A percentile compares a stretch with the other conserved stretches of the same genome.
Conservation (phyloP, 2,113 vertebrate genomes). For the Coptodon rendalli region DNA sequence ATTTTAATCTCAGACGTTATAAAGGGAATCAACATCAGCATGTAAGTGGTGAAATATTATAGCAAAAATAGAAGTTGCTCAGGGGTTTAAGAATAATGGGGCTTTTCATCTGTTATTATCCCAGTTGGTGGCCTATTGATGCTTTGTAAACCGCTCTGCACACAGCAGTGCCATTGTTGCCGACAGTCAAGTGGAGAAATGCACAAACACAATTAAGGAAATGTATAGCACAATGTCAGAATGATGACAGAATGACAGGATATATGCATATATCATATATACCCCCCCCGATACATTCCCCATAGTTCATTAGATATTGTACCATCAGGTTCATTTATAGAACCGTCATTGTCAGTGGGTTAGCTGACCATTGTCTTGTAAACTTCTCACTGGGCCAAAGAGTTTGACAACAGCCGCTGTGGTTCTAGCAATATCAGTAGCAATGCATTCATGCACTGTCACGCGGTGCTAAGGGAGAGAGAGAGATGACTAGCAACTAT, state of each 20-base stretch:
- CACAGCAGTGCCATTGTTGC: not conserved
- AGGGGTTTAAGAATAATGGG: constrained; percentile 7
- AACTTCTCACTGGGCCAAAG: not conserved
- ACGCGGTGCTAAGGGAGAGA: not conserved
- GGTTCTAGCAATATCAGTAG: not conserved
- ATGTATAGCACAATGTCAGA: not conserved
- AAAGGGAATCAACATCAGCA: constrained; percentile 5
- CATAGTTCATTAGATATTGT: not conserved
- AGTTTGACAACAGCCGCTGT: not conserved
- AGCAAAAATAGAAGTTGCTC: constrained; percentile 19
- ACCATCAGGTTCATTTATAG: not conserved
- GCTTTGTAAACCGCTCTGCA: constrained; percentile 26
- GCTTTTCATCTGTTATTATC: constrained; percentile 45
- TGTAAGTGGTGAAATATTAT: not conserved
- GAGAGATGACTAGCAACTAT: not conserved
- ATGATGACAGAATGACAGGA: not conserved
- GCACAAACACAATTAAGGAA: constrained; percentile 13
- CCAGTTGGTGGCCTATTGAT: constrained; percentile 41
- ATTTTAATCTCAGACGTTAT: not conserved
- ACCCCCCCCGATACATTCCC: not conserved
- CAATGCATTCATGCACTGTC: not conserved
- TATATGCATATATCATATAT: not conserved
- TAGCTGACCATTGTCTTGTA: not conserved
- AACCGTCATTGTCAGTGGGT: not conserved
- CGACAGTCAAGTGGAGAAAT: not conserved